Percentiles rank a stretch among this genome's conserved stretches.
These are phyloP conservation scores for Resseliella maxima DNA, from an alignment of 2,888 invertebrate genomes.

Conservation along the genomic window DNA sequence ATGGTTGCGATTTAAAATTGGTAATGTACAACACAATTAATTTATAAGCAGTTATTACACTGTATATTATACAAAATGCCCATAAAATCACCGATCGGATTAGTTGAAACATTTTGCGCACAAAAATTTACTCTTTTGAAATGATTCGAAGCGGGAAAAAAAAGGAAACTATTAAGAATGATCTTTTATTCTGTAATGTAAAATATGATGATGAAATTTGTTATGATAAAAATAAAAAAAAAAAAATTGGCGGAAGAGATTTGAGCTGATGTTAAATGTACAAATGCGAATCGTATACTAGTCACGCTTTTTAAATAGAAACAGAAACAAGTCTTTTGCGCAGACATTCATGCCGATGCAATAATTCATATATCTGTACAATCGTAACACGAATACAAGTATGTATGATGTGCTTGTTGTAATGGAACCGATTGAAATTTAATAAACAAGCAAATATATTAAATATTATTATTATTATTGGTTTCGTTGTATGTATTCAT, in stretches of 20 bases:
- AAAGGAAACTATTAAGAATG: no score
- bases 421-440: no score
- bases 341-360: not conserved
- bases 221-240: no score
- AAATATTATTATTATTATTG: no score
- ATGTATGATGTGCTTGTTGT: not conserved
- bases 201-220: no score
- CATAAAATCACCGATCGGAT: not conserved
- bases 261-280: not conserved
- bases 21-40: not conserved
- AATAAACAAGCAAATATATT: no score
- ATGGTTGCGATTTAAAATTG: constrained; percentile 57
- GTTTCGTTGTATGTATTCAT: no score
- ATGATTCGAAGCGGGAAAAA: no score
- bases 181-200: no score
- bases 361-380: no score
- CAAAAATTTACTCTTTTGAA: not conserved
- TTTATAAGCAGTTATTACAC: not conserved
- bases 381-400: no score
- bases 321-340: not conserved
- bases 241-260: not conserved
- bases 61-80: not conserved
- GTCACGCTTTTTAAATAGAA: not conserved
- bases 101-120: not conserved
- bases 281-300: not conserved